Conservation (phyloP, 2,888 invertebrate genomes). For the Lasioglossum vierecki region DNA sequence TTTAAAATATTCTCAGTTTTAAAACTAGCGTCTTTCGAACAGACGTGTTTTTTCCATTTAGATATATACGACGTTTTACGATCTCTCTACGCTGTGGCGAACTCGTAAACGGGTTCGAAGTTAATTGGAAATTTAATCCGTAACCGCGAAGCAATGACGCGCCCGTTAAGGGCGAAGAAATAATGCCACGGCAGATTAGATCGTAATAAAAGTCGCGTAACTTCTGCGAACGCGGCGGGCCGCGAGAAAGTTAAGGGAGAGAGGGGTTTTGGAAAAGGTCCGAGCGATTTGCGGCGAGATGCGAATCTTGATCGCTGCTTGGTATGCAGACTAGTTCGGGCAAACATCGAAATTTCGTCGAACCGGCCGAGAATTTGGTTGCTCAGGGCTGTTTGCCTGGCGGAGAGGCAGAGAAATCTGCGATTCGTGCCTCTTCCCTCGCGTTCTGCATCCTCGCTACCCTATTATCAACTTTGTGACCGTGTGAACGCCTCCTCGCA, state of each 20-base stretch:
- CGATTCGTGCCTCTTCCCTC: constrained; percentile 30
- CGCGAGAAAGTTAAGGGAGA: background rate
- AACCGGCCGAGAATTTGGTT: constrained; percentile 64
- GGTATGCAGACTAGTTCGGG: constrained; percentile 71
- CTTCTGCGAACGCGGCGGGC: constrained; percentile 1
- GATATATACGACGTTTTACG: background rate
- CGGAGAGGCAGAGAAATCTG: constrained; percentile 65
- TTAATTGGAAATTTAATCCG: constrained; percentile 15
- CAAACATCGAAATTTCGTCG: constrained; percentile 72
- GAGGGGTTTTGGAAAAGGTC: constrained; percentile 13
- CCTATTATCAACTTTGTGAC: constrained; percentile 18
- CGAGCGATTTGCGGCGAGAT: constrained; percentile 24
- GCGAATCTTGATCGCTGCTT: constrained; percentile 65
- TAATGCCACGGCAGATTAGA: constrained; percentile 21
- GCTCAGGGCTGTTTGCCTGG: constrained; percentile 66
- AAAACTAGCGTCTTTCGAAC: no score
- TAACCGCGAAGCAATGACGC: background rate
- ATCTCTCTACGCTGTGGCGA: background rate
- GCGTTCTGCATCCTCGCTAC: constrained; percentile 13
- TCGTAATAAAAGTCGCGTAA: constrained; percentile 30
- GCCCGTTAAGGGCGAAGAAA: background rate
- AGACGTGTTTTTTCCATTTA: no score
- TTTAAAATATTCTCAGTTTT: no score
- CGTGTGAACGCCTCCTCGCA: constrained; percentile 11
- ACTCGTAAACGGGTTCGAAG: constrained; percentile 1